A percentile compares a stretch with the other conserved stretches of the same genome.
Evolutionary conservation across 2,797 vertebrate genomes (phyloP).

Genomic region (Rhodeus uyekii): DNA sequence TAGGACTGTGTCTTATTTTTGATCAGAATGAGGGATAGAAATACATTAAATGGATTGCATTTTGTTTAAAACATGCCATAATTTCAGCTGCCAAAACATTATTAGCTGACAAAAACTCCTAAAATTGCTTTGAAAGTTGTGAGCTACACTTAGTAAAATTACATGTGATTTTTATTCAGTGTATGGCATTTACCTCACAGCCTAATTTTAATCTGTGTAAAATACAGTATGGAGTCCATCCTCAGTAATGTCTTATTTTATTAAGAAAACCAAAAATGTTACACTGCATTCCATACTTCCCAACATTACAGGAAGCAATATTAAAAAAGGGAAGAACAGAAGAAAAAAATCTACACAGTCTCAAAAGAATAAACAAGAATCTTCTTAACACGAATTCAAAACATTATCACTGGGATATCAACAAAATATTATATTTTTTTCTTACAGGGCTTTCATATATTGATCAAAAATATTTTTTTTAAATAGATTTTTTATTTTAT

Average conservation of each 20-base stretch:
- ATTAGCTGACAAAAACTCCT: background rate
- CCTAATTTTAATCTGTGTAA: background rate
- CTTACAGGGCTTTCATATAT: too few relatives aligned
- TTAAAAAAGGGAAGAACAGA: too few relatives aligned
- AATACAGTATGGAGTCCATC: background rate
- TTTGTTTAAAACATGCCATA: background rate
- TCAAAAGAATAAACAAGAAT: too few relatives aligned
- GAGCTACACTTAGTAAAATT: background rate
- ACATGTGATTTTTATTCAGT: background rate
- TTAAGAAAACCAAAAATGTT: background rate
- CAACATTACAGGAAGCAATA: too few relatives aligned
- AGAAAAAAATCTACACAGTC: too few relatives aligned
- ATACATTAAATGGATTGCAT: background rate
- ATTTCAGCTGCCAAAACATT: background rate
- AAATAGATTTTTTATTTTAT: too few relatives aligned
- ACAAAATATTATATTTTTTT: too few relatives aligned
- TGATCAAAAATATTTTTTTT: too few relatives aligned
- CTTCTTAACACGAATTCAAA: too few relatives aligned
- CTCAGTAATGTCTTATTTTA: background rate
- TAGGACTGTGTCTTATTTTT: background rate
- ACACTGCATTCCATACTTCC: too few relatives aligned
- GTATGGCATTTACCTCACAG: background rate
- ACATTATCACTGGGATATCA: too few relatives aligned
- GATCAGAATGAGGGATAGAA: background rate
- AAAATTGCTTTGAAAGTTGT: background rate